Evolutionary conservation across 2,888 invertebrate species (phyloP).

Genomic region (Gibbula magus): DNA sequence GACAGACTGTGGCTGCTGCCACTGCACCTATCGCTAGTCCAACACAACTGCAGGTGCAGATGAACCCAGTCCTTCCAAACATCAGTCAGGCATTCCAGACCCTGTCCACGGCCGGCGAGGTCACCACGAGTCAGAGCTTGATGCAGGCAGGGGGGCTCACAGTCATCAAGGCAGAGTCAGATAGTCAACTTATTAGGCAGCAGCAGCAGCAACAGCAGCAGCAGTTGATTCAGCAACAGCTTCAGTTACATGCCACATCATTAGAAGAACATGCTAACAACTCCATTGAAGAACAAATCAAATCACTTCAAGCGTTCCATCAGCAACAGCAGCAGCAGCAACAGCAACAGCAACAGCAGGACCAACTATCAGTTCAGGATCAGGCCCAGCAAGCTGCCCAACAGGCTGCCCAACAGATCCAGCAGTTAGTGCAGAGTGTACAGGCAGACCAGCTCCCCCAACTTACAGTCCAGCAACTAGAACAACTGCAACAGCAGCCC

Average conservation of each 20-base stretch:
- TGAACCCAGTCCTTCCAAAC: slow-evolving; percentile 1
- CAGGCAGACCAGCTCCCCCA: slow-evolving; percentile 42
- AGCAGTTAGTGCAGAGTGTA: slow-evolving; percentile 42
- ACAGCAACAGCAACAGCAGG: slow-evolving; percentile 34
- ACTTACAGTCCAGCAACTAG: slow-evolving; percentile 35
- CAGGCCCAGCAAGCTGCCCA: slow-evolving; percentile 24
- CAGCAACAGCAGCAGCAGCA: slow-evolving; percentile 40
- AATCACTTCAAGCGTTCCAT: slow-evolving; percentile 38
- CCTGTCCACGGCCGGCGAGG: slow-evolving; percentile 9
- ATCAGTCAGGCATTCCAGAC: slow-evolving; percentile 28
- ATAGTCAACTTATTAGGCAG: slow-evolving; percentile 2
- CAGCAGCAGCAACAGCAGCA: slow-evolving; percentile 37
- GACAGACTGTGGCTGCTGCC: slow-evolving; percentile 36
- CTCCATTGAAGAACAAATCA: slow-evolving; percentile 38
- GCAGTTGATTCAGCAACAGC: slow-evolving; percentile 36
- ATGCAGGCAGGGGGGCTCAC: slow-evolving; percentile 36
- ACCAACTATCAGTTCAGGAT: slow-evolving; percentile 31
- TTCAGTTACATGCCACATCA: slow-evolving; percentile 36
- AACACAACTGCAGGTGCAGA: slow-evolving; percentile 36
- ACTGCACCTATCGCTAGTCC: slow-evolving; percentile 33
- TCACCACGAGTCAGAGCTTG: background rate
- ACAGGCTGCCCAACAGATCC: slow-evolving; percentile 38
- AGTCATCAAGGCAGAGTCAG: slow-evolving; percentile 26
- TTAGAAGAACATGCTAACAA: slow-evolving; percentile 35
- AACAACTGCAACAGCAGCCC: slow-evolving; percentile 51